phyloP scores from a whole-genome alignment of 2,888 invertebrate genomes.

The Drosophila atroscutellata region DNA sequence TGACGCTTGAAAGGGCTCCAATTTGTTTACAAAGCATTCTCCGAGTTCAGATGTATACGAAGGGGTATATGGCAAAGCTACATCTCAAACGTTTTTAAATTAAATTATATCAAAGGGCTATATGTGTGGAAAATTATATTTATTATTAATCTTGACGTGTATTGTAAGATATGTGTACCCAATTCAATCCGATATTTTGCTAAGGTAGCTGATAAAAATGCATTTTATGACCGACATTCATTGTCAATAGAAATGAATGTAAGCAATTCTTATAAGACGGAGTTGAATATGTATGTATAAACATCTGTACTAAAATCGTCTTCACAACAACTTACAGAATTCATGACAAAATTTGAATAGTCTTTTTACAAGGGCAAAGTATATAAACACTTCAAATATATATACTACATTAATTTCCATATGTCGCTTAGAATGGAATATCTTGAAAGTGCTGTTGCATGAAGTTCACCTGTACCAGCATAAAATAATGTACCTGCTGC shows the following conservation, averaged over 20 bases:
- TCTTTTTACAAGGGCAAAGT: background rate
- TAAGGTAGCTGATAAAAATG: background rate
- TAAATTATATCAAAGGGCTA: background rate
- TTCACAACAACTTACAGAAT: background rate
- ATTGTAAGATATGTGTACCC: background rate
- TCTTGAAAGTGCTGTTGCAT: conserved; percentile 15
- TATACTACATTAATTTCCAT: conserved; percentile 22
- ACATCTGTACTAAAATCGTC: background rate
- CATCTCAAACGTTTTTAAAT: background rate
- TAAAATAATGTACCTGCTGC: conserved; percentile 83
- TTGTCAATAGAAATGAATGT: background rate
- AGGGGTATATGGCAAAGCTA: background rate
- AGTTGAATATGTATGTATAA: background rate
- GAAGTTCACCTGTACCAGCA: conserved; percentile 84
- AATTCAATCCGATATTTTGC: background rate
- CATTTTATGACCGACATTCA: background rate
- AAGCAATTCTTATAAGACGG: background rate
- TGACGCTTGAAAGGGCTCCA: conserved; percentile 52
- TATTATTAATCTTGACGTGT: background rate
- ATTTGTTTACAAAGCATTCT: conserved; percentile 54
- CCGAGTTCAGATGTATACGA: conserved; percentile 3
- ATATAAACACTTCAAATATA: background rate
- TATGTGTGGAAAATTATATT: background rate
- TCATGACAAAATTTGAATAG: conserved; percentile 2
- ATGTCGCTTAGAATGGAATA: conserved; percentile 19